Evolutionary conservation across 35 echinoderm and acorn worm species (phyloP).

Genomic region (Holothuria glaberrima): DNA sequence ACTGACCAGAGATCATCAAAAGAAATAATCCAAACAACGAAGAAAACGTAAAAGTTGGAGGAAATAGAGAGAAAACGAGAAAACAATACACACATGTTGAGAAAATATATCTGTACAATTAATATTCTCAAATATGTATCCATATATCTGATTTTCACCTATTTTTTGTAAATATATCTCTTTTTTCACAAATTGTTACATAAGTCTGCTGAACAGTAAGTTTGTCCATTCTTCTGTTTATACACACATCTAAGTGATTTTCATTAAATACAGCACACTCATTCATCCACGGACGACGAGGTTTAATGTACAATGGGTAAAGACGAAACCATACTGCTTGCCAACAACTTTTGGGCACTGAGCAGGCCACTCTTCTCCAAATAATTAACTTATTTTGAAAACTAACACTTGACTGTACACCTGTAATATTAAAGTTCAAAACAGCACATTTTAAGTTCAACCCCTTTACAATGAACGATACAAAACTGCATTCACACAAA

Average conservation of each 20-base stretch:
- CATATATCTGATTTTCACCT: conserved; percentile 44
- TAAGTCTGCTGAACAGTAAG: not conserved
- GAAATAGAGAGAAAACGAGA: conserved; percentile 22
- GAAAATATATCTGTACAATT: conserved; percentile 52
- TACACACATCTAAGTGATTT: conserved; percentile 42
- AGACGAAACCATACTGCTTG: too few relatives aligned
- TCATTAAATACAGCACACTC: conserved; percentile 35
- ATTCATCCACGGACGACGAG: not conserved
- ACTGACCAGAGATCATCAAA: conserved; percentile 4
- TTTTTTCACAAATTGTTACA: conserved; percentile 1
- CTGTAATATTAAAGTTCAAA: too few relatives aligned
- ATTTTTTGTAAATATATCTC: conserved; percentile 46
- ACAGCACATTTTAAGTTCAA: too few relatives aligned
- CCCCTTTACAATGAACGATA: too few relatives aligned
- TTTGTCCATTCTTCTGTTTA: not conserved
- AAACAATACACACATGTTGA: conserved; percentile 38
- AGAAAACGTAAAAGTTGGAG: not conserved
- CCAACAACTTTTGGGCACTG: too few relatives aligned
- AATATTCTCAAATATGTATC: conserved; percentile 42
- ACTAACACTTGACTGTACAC: too few relatives aligned
- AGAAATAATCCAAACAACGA: conserved; percentile 16
- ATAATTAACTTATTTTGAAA: too few relatives aligned
- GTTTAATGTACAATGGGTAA: too few relatives aligned
- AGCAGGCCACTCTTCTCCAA: too few relatives aligned
- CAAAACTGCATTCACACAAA: too few relatives aligned